Percentiles rank a stretch among this genome's conserved stretches.
Conservation (phyloP, 2,113 vertebrate genomes). For the Amazona vittata region DNA sequence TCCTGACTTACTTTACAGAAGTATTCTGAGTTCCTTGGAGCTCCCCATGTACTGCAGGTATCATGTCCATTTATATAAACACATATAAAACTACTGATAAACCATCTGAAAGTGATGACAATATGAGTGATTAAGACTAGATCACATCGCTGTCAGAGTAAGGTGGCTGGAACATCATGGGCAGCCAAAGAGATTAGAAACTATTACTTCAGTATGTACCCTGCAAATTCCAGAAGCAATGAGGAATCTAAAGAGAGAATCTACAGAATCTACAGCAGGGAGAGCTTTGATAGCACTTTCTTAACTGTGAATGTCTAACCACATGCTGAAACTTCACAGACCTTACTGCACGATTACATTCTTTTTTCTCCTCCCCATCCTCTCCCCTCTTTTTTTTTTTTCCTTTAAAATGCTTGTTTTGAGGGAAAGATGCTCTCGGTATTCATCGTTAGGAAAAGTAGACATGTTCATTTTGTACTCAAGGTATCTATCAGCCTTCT, state of each 20-base stretch:
- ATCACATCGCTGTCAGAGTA: background rate
- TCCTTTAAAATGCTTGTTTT: background rate
- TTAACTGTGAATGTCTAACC: no score
- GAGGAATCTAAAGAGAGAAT: background rate
- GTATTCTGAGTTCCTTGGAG: background rate
- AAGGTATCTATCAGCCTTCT: background rate
- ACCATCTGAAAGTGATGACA: background rate
- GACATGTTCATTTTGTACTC: background rate
- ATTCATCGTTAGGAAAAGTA: background rate
- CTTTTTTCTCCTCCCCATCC: background rate
- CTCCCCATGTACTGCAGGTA: background rate
- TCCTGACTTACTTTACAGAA: background rate
- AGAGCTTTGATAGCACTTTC: background rate
- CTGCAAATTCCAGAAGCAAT: background rate
- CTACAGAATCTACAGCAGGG: background rate
- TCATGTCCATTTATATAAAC: background rate
- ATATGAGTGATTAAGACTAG: background rate
- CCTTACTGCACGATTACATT: background rate
- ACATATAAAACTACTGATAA: background rate
- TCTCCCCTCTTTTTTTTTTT: background rate
- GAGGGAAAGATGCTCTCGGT: background rate
- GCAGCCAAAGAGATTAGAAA: background rate
- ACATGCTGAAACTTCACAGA: background rate
- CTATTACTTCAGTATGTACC: background rate
- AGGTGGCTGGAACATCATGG: fast-evolving